Conservation (phyloP, 2,113 vertebrate species). For the Atherinomorus stipes region DNA sequence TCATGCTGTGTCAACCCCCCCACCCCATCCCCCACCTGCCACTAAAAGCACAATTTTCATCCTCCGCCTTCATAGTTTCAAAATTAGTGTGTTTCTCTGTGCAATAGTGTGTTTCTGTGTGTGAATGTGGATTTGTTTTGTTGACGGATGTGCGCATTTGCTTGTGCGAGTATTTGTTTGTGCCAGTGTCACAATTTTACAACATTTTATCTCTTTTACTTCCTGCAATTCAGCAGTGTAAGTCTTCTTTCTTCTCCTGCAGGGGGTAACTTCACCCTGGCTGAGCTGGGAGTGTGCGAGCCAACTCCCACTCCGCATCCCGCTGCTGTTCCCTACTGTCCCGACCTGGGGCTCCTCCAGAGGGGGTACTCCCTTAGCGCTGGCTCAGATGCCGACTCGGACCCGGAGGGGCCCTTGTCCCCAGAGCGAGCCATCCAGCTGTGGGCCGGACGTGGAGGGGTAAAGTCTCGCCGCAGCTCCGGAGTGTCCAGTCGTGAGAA, state of each 20-base stretch:
- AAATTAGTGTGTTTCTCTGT: slow-evolving; percentile 72
- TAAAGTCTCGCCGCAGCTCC: slow-evolving; percentile 91
- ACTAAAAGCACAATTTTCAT: slow-evolving; percentile 74
- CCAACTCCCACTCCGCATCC: slow-evolving; percentile 87
- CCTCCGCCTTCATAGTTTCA: slow-evolving; percentile 73
- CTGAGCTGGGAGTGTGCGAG: slow-evolving; percentile 94
- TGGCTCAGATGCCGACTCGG: slow-evolving; percentile 91
- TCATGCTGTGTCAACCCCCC: slow-evolving; percentile 75
- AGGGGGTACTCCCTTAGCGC: slow-evolving; percentile 92
- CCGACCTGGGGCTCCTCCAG: slow-evolving; percentile 92
- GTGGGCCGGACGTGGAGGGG: slow-evolving; percentile 87
- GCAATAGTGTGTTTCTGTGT: slow-evolving; percentile 57
- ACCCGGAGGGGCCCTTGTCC: slow-evolving; percentile 93
- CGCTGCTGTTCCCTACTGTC: slow-evolving; percentile 87
- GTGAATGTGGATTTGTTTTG: slow-evolving; percentile 72
- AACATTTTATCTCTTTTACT: slow-evolving; percentile 13
- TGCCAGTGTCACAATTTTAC: slow-evolving; percentile 30
- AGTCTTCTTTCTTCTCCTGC: slow-evolving; percentile 55
- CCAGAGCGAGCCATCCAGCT: slow-evolving; percentile 93
- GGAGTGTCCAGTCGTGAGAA: slow-evolving; percentile 94
- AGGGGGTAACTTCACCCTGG: slow-evolving; percentile 92
- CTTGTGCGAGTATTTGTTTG: slow-evolving; percentile 38
- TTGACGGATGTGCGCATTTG: slow-evolving; percentile 39
- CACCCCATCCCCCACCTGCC: slow-evolving; percentile 59
- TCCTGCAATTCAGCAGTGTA: slow-evolving; percentile 28